Evolutionary conservation across 2,888 invertebrate genomes (phyloP).

Genomic region (Drosophila fungiperda): DNA sequence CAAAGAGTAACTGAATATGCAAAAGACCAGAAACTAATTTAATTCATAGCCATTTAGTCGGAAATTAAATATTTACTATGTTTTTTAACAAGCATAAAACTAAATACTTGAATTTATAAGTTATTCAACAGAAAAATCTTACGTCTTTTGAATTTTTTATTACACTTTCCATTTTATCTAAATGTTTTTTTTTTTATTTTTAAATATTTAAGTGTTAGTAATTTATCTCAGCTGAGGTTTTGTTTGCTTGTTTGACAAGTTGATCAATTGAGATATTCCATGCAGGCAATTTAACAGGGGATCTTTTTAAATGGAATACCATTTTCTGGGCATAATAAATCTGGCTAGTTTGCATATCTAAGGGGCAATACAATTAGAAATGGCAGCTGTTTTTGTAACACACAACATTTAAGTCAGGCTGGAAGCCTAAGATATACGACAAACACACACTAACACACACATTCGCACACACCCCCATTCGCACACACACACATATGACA

Average conservation of each 20-base stretch:
- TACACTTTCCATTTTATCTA: too few species aligned
- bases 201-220: constrained; percentile 12
- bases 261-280: constrained; percentile 33
- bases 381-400: constrained; percentile 53
- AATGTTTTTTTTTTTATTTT: neutral
- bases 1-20: constrained; percentile 11
- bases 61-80: constrained; percentile 49
- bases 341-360: constrained; percentile 42
- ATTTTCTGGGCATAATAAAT: constrained; percentile 47
- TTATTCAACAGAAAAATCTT: neutral
- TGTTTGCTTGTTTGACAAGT: constrained; percentile 25
- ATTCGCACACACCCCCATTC: constrained; percentile 6
- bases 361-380: constrained; percentile 58
- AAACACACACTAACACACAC: constrained; percentile 16
- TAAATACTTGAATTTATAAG: neutral
- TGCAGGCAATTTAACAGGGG: constrained; percentile 5
- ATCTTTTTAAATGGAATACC: constrained; percentile 9
- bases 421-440: constrained; percentile 53
- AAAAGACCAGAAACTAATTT: neutral
- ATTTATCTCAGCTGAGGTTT: neutral
- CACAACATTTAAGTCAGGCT: constrained; percentile 32
- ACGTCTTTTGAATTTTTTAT: neutral
- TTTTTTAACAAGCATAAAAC: constrained; percentile 1
- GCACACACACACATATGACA: constrained; percentile 28
- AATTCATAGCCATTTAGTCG: constrained; percentile 3